Evolutionary conservation across 2,888 invertebrate species (phyloP).

Genomic region (Nycteola revayana): DNA sequence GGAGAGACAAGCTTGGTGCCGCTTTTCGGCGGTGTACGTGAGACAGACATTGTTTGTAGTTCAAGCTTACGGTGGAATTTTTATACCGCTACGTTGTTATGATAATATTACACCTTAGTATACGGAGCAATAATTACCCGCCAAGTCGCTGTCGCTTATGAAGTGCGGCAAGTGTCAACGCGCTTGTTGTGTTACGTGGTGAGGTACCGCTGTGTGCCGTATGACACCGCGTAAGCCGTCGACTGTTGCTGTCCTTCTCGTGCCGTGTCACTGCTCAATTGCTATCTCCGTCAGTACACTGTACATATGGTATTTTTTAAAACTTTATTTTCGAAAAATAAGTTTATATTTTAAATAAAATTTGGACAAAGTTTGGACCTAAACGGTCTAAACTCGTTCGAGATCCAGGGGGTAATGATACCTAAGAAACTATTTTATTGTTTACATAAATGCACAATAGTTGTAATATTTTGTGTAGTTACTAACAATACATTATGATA

Average conservation of each 20-base stretch:
- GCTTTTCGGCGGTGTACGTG: slow-evolving; percentile 3
- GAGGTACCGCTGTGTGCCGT: background rate
- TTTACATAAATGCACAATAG: too few relatives aligned
- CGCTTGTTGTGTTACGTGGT: background rate
- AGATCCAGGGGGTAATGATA: slow-evolving; percentile 1
- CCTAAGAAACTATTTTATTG: too few relatives aligned
- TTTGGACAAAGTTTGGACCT: background rate
- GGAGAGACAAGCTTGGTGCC: slow-evolving; percentile 1
- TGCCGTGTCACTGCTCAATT: background rate
- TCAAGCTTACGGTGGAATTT: background rate
- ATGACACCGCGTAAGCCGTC: background rate
- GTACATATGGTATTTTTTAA: slow-evolving; percentile 3
- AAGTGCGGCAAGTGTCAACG: slow-evolving; percentile 1
- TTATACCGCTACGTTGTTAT: background rate
- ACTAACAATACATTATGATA: too few relatives aligned
- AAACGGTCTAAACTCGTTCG: background rate
- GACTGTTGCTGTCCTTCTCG: slow-evolving; percentile 3
- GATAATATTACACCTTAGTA: background rate
- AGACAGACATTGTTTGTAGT: slow-evolving; percentile 1
- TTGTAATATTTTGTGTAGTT: too few relatives aligned
- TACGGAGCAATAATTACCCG: slow-evolving; percentile 1
- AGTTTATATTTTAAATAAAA: background rate
- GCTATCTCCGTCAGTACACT: background rate
- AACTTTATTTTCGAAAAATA: background rate
- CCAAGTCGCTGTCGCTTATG: slow-evolving; percentile 2